These are phyloP conservation scores for Microcebus ravelobensis DNA, from an alignment of 2,113 vertebrate species.

Conservation along the genomic window DNA sequence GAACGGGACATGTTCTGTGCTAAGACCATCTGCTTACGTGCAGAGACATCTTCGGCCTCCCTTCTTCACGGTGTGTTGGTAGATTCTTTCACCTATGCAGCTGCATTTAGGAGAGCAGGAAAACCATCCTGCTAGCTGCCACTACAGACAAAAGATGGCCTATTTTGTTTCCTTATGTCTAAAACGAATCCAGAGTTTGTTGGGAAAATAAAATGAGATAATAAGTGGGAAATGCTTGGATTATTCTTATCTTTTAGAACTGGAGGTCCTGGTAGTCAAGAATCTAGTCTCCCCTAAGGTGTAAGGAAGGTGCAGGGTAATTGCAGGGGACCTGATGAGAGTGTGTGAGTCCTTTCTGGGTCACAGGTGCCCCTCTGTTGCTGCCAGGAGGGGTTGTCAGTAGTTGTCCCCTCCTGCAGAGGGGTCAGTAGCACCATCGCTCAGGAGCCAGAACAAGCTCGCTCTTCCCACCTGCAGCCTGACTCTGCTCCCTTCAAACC, in stretches of 20 bases:
- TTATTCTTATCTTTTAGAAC: not conserved
- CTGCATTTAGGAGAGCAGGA: not conserved
- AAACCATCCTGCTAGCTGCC: not conserved
- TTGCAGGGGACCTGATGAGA: not conserved
- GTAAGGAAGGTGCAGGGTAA: not conserved
- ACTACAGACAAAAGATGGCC: not conserved
- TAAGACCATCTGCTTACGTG: not conserved
- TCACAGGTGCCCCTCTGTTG: not conserved
- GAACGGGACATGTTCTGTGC: not conserved
- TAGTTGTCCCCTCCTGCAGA: not conserved
- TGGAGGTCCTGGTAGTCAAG: not conserved
- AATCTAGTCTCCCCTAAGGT: not conserved
- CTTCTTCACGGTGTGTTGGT: not conserved
- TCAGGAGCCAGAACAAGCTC: not conserved
- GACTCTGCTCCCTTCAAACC: not conserved
- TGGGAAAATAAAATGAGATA: not conserved
- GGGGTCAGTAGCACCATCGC: not conserved
- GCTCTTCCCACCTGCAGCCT: not conserved
- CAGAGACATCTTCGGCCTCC: not conserved
- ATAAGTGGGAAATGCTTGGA: not conserved
- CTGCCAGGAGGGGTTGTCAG: not conserved
- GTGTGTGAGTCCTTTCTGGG: not conserved
- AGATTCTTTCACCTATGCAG: not conserved
- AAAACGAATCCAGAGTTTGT: not conserved
- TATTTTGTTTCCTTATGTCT: not conserved